Evolutionary conservation across 1,140 invertebrate species (phyloP), one percentile per base, ranked within the genome.

Genomic region (Pseudomyrmex flavicornis): DNA sequence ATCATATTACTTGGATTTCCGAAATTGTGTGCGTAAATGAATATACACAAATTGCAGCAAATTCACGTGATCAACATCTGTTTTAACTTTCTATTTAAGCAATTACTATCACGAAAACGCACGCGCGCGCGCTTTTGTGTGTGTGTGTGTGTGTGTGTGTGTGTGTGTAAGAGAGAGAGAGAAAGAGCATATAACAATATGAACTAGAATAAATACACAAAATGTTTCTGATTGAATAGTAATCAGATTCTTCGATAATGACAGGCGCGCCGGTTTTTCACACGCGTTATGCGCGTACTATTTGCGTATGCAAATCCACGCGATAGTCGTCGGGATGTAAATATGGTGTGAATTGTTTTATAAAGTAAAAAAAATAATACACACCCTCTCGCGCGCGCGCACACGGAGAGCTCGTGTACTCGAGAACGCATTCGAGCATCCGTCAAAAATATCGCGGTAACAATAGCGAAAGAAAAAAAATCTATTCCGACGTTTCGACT

Each of bases 361-460:
- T 80, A 80, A 80, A 66, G 54, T 48, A 80, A 56, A 80, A 80
- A 80, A 59, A 80, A 80, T 80, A 80, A 35, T 35, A 35, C 35
- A 35, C 35, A 35, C 5, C 35, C 35, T 35, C 35, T 35, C 35
- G 35, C 35, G 35, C 35, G 5, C 35, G 35, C 35, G 35, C 35
- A 35, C 35, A 35, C 35, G 5, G 35, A 35, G 35, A 5, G 35
- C 35, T 35, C 35, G 35, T 35, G 35, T 20, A 66, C 62, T 54
- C 48, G 82, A 72, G 85, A 83, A 75, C 85, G 65, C 56, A 84
- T 59, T 75, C 85, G 76, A 68, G 66, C 76, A 76, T 82, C 85
- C 85, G 75, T 85, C 85, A 86, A 82, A 85, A 85, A 85, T 85
- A 83, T 69, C 84, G 84, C 74, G 86, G 80, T 75, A 74, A 82